Evolutionary conservation across 2,888 invertebrate species (phyloP).

Genomic region (Zhengitettix transpicula): DNA sequence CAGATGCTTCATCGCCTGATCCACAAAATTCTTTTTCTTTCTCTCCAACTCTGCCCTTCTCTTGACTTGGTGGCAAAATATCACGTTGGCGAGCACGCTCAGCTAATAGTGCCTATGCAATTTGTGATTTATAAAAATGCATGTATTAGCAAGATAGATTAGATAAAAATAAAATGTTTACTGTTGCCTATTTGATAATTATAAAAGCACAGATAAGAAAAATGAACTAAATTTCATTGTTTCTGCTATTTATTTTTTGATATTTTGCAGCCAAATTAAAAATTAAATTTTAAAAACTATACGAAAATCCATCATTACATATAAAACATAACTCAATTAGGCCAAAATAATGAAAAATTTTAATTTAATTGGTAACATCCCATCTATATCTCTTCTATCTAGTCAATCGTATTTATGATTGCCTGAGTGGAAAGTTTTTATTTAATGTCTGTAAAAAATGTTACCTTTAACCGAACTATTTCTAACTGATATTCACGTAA

Average conservation of each 20-base stretch:
- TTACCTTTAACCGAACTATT: constrained; percentile 52
- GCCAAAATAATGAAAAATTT: too few relatives aligned
- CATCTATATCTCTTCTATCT: too few relatives aligned
- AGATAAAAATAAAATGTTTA: too few relatives aligned
- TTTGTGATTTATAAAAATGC: too few relatives aligned
- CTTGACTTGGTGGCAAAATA: background rate
- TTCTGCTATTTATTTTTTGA: too few relatives aligned
- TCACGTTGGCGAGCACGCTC: background rate
- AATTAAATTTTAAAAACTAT: background rate
- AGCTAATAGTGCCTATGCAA: background rate
- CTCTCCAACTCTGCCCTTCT: background rate
- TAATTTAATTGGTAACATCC: too few relatives aligned
- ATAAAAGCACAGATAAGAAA: too few relatives aligned
- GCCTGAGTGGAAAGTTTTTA: background rate
- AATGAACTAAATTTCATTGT: too few relatives aligned
- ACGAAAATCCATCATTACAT: background rate
- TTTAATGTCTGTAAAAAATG: background rate
- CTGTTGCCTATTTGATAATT: too few relatives aligned
- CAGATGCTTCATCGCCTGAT: background rate
- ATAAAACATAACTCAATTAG: constrained; percentile 1
- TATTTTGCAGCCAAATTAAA: background rate
- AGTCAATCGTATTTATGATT: too few relatives aligned
- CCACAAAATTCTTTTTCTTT: background rate
- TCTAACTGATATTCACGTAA: constrained; percentile 89
- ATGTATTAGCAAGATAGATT: too few relatives aligned